A percentile compares a stretch with the other conserved stretches of the same genome.
phyloP scores from a whole-genome alignment of 1,140 invertebrate genomes.

The Chironomus striatipennis region DNA sequence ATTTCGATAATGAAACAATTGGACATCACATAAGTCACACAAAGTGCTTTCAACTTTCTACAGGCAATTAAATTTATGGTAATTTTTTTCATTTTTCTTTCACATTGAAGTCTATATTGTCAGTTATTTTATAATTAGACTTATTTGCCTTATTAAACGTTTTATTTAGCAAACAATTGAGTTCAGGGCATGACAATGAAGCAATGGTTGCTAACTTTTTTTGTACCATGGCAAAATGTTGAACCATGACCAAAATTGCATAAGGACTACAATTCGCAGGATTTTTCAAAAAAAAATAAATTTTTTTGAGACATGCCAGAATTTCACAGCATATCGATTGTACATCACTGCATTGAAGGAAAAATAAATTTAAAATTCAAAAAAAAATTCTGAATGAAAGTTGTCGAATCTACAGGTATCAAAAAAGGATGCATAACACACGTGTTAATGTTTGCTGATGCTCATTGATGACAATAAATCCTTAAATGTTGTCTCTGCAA shows the following conservation, averaged over 20 bases:
- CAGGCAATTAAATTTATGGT: conserved; percentile 13
- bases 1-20: background rate
- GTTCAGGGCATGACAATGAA: background rate
- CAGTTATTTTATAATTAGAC: background rate
- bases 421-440: background rate
- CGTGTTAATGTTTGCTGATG: background rate
- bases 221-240: too few relatives aligned
- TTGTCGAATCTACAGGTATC: background rate
- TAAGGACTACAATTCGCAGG: too few relatives aligned
- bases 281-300: too few relatives aligned
- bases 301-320: too few relatives aligned
- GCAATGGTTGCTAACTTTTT: too few relatives aligned
- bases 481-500: background rate
- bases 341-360: too few relatives aligned
- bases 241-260: too few relatives aligned
- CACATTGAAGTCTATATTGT: background rate
- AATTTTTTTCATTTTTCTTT: background rate
- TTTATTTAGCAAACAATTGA: background rate
- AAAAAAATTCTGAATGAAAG: background rate
- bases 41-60: conserved; percentile 3
- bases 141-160: background rate
- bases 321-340: too few relatives aligned
- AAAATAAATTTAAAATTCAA: background rate
- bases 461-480: background rate
- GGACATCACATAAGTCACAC: conserved; percentile 5